Percentiles rank a stretch among this genome's conserved stretches.
These are phyloP conservation scores for Antheraea assamensis DNA, from an alignment of 2,888 invertebrate genomes.

Conservation along the genomic window DNA sequence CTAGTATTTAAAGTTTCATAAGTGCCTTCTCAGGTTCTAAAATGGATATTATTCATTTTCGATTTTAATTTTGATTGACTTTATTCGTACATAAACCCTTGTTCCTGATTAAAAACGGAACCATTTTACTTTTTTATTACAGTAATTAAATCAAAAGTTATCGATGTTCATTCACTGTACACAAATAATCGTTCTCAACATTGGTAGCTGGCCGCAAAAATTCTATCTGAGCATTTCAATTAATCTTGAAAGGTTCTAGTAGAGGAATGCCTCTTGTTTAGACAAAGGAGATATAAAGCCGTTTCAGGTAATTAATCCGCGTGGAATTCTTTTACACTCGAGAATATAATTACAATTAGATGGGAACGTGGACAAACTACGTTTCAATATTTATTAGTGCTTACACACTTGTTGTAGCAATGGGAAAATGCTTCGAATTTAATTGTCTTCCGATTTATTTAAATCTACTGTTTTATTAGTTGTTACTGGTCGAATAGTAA, in stretches of 20 bases:
- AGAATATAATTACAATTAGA: constrained; percentile 56
- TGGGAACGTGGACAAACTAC: not conserved
- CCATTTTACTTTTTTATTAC: not conserved
- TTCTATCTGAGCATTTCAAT: constrained; percentile 62
- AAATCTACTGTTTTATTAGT: too few species aligned
- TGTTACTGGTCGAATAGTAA: too few species aligned
- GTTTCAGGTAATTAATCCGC: constrained; percentile 71
- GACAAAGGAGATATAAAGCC: constrained; percentile 65
- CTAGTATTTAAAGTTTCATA: too few species aligned
- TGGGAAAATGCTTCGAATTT: not conserved
- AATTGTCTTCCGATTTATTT: too few species aligned
- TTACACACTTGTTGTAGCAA: not conserved
- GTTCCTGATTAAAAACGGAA: not conserved
- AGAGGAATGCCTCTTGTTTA: constrained; percentile 55
- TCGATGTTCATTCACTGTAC: not conserved
- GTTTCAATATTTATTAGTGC: not conserved
- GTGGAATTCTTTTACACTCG: constrained; percentile 65
- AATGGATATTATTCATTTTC: too few species aligned
- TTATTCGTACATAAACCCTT: not conserved
- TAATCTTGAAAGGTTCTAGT: constrained; percentile 60
- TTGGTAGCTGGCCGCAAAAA: constrained; percentile 48
- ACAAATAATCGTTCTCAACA: not conserved
- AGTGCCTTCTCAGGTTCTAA: too few species aligned
- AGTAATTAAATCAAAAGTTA: not conserved
- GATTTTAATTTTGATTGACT: too few species aligned